phyloP scores from a whole-genome alignment of 2,797 vertebrate species.

The Hippocampus kuda region DNA sequence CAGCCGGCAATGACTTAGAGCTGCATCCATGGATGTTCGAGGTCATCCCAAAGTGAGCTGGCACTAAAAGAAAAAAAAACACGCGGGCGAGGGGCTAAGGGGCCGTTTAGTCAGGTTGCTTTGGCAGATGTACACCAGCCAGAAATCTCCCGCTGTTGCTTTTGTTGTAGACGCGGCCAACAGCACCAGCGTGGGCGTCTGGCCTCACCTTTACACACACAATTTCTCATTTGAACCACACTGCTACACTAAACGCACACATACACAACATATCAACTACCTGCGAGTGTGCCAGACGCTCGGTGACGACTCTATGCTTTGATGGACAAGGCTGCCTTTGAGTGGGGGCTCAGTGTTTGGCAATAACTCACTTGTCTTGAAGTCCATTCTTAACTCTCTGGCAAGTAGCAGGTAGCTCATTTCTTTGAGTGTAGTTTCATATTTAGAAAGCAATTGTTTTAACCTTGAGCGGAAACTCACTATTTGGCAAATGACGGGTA shows the following conservation, averaged over 20 bases:
- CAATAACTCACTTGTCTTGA: neutral
- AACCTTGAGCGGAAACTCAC: no score
- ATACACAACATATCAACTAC: neutral
- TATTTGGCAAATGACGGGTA: no score
- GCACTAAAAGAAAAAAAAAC: slow-evolving; percentile 16
- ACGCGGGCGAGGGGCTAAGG: slow-evolving; percentile 26
- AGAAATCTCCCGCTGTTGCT: slow-evolving; percentile 24
- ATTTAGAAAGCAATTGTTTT: neutral
- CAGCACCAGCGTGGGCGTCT: slow-evolving; percentile 20
- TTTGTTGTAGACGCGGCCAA: slow-evolving; percentile 39
- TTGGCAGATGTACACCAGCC: slow-evolving; percentile 21
- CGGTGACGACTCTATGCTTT: neutral
- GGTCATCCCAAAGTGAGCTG: slow-evolving; percentile 51
- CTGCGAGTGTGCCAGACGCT: neutral
- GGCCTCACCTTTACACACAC: slow-evolving; percentile 1
- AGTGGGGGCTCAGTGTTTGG: neutral
- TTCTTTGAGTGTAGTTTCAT: neutral
- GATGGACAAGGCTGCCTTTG: neutral
- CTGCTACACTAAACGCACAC: neutral
- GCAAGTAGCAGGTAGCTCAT: neutral
- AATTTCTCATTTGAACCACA: neutral
- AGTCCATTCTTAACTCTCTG: neutral
- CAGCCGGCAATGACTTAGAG: slow-evolving; percentile 2
- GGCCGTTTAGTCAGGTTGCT: slow-evolving; percentile 29
- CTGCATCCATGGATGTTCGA: slow-evolving; percentile 26